phyloP scores from a whole-genome alignment of 2,113 vertebrate species.

The Scomber scombrus region DNA sequence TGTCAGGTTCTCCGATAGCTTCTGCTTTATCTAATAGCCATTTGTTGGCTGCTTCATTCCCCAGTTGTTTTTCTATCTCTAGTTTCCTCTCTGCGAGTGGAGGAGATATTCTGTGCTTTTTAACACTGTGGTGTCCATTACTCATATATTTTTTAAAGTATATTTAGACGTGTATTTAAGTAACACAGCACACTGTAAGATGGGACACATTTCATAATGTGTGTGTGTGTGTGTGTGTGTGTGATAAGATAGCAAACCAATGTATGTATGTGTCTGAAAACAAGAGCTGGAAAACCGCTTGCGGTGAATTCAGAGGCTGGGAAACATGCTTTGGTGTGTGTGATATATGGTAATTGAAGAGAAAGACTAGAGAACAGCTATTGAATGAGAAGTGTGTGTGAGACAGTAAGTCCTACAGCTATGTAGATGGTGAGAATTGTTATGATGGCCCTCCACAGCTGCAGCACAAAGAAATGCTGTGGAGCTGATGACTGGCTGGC shows the following conservation, averaged over 20 bases:
- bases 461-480: conserved; percentile 45
- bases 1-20: conserved; percentile 63
- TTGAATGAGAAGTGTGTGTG: conserved; percentile 2
- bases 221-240: no score
- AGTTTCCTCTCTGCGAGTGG: conserved; percentile 21
- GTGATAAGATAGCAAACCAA: background rate
- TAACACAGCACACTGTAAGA: conserved; percentile 11
- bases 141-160: background rate
- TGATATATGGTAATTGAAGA: background rate
- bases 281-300: conserved; percentile 6
- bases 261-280: background rate
- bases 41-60: conserved; percentile 54
- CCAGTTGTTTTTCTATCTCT: conserved; percentile 54
- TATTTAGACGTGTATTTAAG: conserved; percentile 21
- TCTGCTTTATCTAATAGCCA: conserved; percentile 55
- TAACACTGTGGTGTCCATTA: background rate
- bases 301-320: background rate
- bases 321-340: background rate
- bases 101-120: background rate
- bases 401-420: conserved; percentile 42
- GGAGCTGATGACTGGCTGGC: conserved; percentile 10
- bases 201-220: conserved; percentile 1
- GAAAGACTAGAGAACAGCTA: background rate
- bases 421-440: conserved; percentile 50
- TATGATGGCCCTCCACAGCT: conserved; percentile 65